phyloP scores from a whole-genome alignment of 2,797 vertebrate genomes.

The Acipenser oxyrinchus region DNA sequence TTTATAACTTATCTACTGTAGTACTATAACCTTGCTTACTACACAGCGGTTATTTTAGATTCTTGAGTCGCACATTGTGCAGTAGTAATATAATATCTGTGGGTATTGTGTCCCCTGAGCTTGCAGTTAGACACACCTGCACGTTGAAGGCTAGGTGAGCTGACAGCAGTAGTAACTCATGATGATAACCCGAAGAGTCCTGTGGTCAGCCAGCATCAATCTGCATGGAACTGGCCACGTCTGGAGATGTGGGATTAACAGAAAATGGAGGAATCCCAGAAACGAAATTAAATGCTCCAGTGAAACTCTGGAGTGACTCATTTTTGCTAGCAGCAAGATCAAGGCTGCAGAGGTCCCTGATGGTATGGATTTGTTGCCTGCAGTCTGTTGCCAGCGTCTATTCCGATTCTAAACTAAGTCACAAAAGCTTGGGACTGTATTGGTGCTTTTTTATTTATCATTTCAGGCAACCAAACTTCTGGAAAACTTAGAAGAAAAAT shows the following conservation, averaged over 20 bases:
- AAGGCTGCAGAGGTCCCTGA: background rate
- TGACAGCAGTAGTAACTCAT: no score
- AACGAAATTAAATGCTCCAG: slow-evolving; percentile 6
- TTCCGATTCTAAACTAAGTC: background rate
- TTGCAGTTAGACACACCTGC: no score
- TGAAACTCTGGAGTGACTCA: slow-evolving; percentile 4
- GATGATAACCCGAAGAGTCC: no score
- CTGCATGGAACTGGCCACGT: slow-evolving; percentile 1
- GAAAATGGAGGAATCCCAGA: slow-evolving; percentile 6
- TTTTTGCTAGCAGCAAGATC: slow-evolving; percentile 9
- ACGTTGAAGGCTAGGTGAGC: no score
- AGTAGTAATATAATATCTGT: no score
- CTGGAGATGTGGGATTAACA: background rate
- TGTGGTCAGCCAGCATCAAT: no score
- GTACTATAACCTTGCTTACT: no score
- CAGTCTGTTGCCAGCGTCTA: background rate
- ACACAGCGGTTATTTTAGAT: no score
- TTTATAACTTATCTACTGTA: no score
- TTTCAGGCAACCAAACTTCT: background rate
- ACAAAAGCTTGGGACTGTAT: background rate
- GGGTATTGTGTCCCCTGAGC: no score
- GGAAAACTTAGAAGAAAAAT: background rate
- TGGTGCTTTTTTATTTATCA: background rate
- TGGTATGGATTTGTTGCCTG: background rate
- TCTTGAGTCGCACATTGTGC: no score